Conservation (phyloP, 1,140 invertebrate species). For the Calephelis virginiensis region DNA sequence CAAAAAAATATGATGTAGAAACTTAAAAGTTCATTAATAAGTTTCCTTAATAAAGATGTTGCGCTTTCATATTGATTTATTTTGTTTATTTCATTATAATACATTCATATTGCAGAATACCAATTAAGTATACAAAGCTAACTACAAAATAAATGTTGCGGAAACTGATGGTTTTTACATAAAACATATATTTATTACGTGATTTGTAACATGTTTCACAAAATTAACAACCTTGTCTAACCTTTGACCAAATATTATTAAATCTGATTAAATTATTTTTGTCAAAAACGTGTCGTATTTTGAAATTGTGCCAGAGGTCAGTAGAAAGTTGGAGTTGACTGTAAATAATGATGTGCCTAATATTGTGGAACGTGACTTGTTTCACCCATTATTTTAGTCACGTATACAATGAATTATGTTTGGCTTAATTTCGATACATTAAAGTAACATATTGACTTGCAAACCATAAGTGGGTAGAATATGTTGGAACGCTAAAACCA, state of each 20-base stretch:
- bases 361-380: slow-evolving; percentile 40
- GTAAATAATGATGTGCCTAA: slow-evolving; percentile 39
- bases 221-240: slow-evolving; percentile 27
- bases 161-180: slow-evolving; percentile 21
- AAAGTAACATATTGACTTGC: background rate
- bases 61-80: too few species aligned
- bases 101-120: background rate
- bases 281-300: slow-evolving; percentile 44
- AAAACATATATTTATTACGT: slow-evolving; percentile 24
- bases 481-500: too few species aligned
- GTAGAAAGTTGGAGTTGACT: slow-evolving; percentile 50
- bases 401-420: slow-evolving; percentile 32
- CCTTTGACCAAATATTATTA: slow-evolving; percentile 45
- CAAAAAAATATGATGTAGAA: too few species aligned
- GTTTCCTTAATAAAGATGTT: too few species aligned
- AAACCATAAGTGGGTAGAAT: too few species aligned
- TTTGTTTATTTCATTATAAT: too few species aligned
- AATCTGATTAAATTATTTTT: slow-evolving; percentile 46
- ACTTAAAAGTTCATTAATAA: too few species aligned
- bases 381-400: slow-evolving; percentile 33
- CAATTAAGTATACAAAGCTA: background rate
- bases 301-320: slow-evolving; percentile 58
- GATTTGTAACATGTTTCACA: slow-evolving; percentile 5
- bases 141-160: background rate
- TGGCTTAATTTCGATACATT: slow-evolving; percentile 26